Base-by-base conservation (phyloP, 2,113 vertebrate genomes). In the Apteryx owenii region DNA sequence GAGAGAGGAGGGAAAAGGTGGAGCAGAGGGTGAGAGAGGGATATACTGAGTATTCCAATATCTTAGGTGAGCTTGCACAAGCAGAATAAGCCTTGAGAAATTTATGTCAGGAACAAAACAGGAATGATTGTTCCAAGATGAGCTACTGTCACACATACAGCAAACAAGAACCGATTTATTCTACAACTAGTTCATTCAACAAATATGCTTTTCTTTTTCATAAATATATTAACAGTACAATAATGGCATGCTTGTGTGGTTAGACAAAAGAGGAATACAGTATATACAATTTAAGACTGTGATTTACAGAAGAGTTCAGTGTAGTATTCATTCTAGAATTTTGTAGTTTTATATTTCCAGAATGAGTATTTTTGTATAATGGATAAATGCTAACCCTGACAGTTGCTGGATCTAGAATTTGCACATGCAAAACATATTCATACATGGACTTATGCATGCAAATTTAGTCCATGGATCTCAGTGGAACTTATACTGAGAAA, bases 51-150 rank as follows among this genome's bases (percentile, higher is more conserved):
- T 85, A 76, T 75, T 75, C 56, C 50, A 69, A 69, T 33, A 92
- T 4, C 5, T 58, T 85, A 96, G 83, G 70, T n/a, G 60, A 94
- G 36, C 87, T 73, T 97, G 58, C 40, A 92, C 40, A 94, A 81
- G 76, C 42, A 95, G 86, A 94, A 85, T 60, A 94, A 76, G 36
- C 54, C 50, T 66, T 5, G 50, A 93, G 70, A 81, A 38, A n/a
- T n/a, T 44, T 69, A 77, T 71, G 87, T 95, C 84, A 93, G 90
- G 96, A 96, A 1, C 16, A 79, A 90, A 56, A 29, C n/a, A 70
- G 58, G 66, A 95, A 53, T 95, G 73, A 71, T 66, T 87, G 77
- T 95, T 96, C 85, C 68, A 88, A 91, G 94, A 96, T 88, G 48
- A 72, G 21, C 21, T 85, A 22, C 78, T 93, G 60, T 80, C 70